phyloP scores from a whole-genome alignment of 2,113 vertebrate species.

The Cairina moschata region DNA sequence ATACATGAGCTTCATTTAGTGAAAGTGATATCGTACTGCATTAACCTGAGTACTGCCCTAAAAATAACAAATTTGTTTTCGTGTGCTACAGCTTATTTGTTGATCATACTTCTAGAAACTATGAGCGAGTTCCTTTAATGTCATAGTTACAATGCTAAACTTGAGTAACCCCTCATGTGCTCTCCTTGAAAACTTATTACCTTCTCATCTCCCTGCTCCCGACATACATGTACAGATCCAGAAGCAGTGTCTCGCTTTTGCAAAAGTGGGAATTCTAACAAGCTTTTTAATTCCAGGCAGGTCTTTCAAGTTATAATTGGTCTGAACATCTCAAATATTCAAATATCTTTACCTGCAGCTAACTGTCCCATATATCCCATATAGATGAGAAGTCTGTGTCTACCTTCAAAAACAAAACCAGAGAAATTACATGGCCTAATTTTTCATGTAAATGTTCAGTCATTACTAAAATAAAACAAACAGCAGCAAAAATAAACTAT shows the following conservation, averaged over 20 bases:
- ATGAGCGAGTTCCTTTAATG: conserved; percentile 1
- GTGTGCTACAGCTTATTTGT: conserved; percentile 6
- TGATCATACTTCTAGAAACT: conserved; percentile 3
- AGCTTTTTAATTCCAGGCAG: neutral
- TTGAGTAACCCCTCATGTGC: neutral
- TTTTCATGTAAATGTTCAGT: neutral
- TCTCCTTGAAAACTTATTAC: neutral
- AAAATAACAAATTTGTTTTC: conserved; percentile 34
- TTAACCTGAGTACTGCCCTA: neutral
- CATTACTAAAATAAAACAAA: neutral
- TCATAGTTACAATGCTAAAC: neutral
- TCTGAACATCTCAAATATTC: neutral
- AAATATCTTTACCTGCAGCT: neutral
- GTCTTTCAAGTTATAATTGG: neutral
- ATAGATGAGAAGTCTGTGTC: neutral
- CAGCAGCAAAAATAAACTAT: neutral
- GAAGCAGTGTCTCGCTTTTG: neutral
- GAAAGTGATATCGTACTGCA: neutral
- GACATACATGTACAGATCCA: neutral
- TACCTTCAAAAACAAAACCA: neutral
- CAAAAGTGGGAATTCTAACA: neutral
- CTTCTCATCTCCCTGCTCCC: neutral
- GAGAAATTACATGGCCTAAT: neutral
- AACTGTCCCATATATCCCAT: neutral
- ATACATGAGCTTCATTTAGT: neutral